Conservation (phyloP, 2,888 invertebrate genomes). For the Elegia similella region DNA sequence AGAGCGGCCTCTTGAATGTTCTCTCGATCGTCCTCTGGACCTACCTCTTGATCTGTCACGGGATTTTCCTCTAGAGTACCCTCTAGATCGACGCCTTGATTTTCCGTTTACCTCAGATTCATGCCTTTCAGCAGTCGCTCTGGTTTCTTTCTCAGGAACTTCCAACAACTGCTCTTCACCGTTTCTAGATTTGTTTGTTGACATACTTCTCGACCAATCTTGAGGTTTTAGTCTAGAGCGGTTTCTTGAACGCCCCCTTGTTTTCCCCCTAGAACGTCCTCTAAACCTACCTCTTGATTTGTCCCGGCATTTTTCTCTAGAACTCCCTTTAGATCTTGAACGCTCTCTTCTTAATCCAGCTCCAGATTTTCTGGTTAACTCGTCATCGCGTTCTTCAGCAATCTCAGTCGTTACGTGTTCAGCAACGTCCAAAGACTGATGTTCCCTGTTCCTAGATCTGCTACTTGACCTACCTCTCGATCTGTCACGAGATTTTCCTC, state of each 20-base stretch:
- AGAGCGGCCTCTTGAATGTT: not conserved
- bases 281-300: constrained; percentile 1
- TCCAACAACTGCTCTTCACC: not conserved
- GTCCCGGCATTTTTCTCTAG: not conserved
- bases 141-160: not conserved
- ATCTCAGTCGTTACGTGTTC: not conserved
- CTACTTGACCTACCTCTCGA: not conserved
- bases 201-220: constrained; percentile 10
- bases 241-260: constrained; percentile 5
- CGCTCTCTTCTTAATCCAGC: not conserved
- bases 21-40: not conserved
- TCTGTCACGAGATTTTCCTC: constrained; percentile 9
- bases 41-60: not conserved
- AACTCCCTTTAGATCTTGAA: not conserved
- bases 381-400: not conserved
- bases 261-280: not conserved
- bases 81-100: not conserved
- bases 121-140: not conserved
- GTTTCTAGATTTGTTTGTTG: not conserved
- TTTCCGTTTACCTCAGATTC: not conserved
- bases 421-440: not conserved
- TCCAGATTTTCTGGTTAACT: not conserved
- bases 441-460: not conserved
- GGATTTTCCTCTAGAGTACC: not conserved
- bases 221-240: constrained; percentile 6